Base-by-base conservation (phyloP, 2,888 invertebrate species). In the Mayetiola destructor region DNA sequence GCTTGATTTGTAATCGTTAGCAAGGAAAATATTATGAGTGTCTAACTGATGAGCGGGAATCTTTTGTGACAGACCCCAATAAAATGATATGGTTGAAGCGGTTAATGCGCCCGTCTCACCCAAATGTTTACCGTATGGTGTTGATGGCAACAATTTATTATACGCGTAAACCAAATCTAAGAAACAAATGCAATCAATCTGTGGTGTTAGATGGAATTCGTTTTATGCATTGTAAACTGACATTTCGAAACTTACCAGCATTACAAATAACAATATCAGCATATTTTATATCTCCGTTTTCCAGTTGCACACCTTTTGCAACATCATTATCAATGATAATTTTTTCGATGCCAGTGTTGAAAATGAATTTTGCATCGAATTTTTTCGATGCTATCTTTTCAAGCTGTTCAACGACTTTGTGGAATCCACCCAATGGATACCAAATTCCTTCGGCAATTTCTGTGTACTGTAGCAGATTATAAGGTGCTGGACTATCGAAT, bases 381-480 rank as follows among this genome's bases (percentile, higher is more conserved):
- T 56, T 56, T 18, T 56, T 56, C 18, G 23, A 39, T 3, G 56
- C 56, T 12, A 56, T 56, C n/a, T 56, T 36, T 29, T 56, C 56
- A 27, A 56, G 29, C 10, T 27, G 10, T 29, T 56, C 56, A 18
- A 56, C 39, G 1, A 56, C 56, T 18, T 56, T 27, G 20, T 56
- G 56, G n/a, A 56, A 56, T 2, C 56, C 56, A 9, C 56, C 56
- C 8, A 27, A n/a, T 12, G 56, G 56, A 56, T 56, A 56, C 54
- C 54, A 54, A 32, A 54, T 54, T 12, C 55, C 55, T 23, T 56
- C 56, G 10, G 39, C 56, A 40, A 56, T 23, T 40, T 56, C 56
- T 3, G 56, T 56, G 30, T 56, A 56, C 16, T 39, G 40, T 1
- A 56, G 29, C 9, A 56, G 29, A 56, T 18, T 56, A 10, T 39